Base-by-base conservation (phyloP, 2,113 vertebrate genomes). In the Spermophilus dauricus region DNA sequence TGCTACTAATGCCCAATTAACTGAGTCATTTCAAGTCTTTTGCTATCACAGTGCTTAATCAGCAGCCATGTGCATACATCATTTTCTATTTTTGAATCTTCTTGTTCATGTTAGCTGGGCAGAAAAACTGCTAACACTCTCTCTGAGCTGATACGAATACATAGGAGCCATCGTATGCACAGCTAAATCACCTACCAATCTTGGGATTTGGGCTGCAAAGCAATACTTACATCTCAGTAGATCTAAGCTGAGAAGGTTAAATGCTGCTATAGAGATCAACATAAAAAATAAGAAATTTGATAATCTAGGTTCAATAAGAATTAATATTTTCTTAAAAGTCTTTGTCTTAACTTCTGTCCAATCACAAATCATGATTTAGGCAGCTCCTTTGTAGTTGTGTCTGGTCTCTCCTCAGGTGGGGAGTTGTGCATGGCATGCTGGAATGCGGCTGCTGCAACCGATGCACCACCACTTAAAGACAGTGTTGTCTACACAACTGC, bases 81-180 rank as follows among this genome's bases (percentile, higher is more conserved):
- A 63, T 92, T 92, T 95, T n/a, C 51, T 78, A 73, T 82, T 77
- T 91, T 95, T 37, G 22, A 22, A 32, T 32, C 56, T 83, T 61
- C 4, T 24, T 85, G n/a, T 63, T 53, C 16, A 73, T 11, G 30
- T 17, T 82, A 65, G 53, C 8, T 45, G 56, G 39, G 10, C 18
- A 90, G 72, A 65, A 92, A 89, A 94, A 84, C 48, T 82, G 42
- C 53, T 48, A 34, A 78, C 78, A 95, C 28, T 58, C 48, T 69
- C 34, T 83, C 12, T 18, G 78, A 77, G 84, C 3, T 86, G 37
- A 28, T 12, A 51, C 2, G 34, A 94, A 89, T 10, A 48, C 13
- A 89, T 73, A 76, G 80, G 32, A 81, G n/a, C 34, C 20, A 86
- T 3, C 67, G 22, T 53, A 45, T 13, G 42, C 12, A 89, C 8